A percentile compares a stretch with the other conserved stretches of the same genome.
These are phyloP conservation scores for Odobenus rosmarus DNA, from an alignment of 2,113 vertebrate species.

Conservation along the genomic window DNA sequence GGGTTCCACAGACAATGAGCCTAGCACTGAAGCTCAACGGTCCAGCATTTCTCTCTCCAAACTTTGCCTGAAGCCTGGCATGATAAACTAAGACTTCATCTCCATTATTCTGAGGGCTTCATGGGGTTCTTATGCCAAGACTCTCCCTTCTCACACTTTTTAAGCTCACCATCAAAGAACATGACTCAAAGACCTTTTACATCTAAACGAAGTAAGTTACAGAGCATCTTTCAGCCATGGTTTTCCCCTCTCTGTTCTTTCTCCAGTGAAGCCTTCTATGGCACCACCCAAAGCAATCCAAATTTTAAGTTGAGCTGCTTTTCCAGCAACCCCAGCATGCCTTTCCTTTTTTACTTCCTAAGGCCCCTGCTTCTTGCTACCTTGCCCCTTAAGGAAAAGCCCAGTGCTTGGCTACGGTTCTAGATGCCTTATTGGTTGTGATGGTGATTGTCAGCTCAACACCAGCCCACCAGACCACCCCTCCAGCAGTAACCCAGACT, in stretches of 20 bases:
- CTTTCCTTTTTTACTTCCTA: neutral
- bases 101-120: neutral
- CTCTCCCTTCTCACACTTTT: neutral
- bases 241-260: neutral
- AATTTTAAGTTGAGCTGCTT: neutral
- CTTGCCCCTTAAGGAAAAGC: neutral
- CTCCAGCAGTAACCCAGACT: neutral
- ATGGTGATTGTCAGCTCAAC: neutral
- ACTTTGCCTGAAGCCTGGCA: neutral
- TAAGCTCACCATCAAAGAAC: neutral
- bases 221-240: neutral
- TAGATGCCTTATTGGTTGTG: rapidly evolving
- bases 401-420: neutral
- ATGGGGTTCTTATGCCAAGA: neutral
- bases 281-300: neutral
- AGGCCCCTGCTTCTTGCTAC: neutral
- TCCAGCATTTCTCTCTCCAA: neutral
- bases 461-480: neutral
- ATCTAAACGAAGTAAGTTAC: neutral
- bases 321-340: neutral
- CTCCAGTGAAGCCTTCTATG: neutral
- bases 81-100: neutral
- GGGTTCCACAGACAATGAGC: neutral
- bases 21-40: neutral
- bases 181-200: neutral